Base-by-base conservation (phyloP, 1,140 invertebrate species). In the Sipha flava region DNA sequence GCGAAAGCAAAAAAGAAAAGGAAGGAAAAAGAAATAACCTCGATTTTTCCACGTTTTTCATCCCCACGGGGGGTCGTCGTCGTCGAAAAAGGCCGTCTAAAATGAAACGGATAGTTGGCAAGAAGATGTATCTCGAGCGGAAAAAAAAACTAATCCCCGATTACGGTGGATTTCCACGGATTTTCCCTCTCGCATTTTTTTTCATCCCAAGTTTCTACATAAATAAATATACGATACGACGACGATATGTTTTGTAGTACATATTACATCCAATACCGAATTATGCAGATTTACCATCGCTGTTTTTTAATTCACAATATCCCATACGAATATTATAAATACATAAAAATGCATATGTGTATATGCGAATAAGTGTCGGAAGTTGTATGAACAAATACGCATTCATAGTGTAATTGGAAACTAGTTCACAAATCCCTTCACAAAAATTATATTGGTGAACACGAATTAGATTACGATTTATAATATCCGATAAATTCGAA, bases 21-120 rank as follows among this genome's bases (percentile, higher is more conserved):
- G 26, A 34, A 43, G 49, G 72, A 81, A 81, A 62, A 82, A 81
- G 73, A 81, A 82, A 83, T 82, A 83, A 83, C 82, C 66, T 68
- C 79, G 45, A 68, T 68, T 80, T 66, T 70, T 80, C 62, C 34
- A 52, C 64, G 64, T 68, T 80, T 68, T 31, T 31, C 79, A 43
- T 80, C 66, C 79, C 29, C 23, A 52, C 31, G 52, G 16, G 52
- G 37, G 66, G 52, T 70, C 66, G 40, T 47, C 21, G 34, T 59
- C 62, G 62, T 70, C 66, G 49, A 66, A 59, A 75, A 77, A 57
- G 52, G 73, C n/a, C 26, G 45, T 57, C 73, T 23, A 77, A 77
- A 23, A 59, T 47, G 70, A 75, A 75, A 75, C 73, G 73, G 73
- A 77, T 77, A 59, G 52, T 77, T 77, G 73, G 73, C 47, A 43